phyloP scores from a whole-genome alignment of 2,797 vertebrate genomes.

The Borostomias antarcticus region DNA sequence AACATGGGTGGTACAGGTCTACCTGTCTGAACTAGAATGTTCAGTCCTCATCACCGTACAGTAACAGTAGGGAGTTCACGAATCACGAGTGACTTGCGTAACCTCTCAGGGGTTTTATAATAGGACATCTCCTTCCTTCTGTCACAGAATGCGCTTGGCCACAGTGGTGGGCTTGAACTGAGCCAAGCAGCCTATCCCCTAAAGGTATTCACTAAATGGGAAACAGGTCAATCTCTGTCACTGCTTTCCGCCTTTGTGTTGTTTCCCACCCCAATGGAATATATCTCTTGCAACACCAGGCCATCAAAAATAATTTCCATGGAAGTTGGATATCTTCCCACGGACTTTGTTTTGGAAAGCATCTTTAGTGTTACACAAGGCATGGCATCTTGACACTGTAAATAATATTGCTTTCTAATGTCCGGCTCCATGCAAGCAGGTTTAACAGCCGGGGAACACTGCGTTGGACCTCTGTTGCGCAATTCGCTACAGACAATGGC shows the following conservation, averaged over 20 bases:
- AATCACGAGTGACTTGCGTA: conserved; percentile 34
- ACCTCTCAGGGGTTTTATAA: no score
- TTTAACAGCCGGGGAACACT: conserved; percentile 10
- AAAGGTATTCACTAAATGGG: conserved; percentile 25
- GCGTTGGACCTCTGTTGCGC: conserved; percentile 32
- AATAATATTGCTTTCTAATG: conserved; percentile 9
- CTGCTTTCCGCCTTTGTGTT: conserved; percentile 13
- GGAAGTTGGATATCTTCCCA: conserved; percentile 22
- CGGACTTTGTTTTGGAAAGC: conserved; percentile 29
- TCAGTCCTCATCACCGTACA: conserved; percentile 41
- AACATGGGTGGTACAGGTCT: conserved; percentile 62
- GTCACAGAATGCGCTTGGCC: conserved; percentile 30
- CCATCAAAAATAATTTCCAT: conserved; percentile 46
- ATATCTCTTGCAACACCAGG: conserved; percentile 49
- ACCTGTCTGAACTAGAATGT: conserved; percentile 49
- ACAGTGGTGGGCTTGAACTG: conserved; percentile 28
- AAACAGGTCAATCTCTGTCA: conserved; percentile 42
- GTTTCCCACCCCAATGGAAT: conserved; percentile 24
- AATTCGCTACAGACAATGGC: conserved; percentile 42
- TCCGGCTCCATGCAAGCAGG: conserved; percentile 9
- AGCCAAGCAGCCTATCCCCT: conserved; percentile 3
- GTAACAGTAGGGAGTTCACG: background rate
- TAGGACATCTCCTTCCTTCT: background rate
- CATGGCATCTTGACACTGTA: conserved; percentile 13
- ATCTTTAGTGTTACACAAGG: conserved; percentile 12